These are phyloP conservation scores for Choristoneura fumiferana DNA, from an alignment of 1,140 invertebrate species.

Conservation along the genomic window DNA sequence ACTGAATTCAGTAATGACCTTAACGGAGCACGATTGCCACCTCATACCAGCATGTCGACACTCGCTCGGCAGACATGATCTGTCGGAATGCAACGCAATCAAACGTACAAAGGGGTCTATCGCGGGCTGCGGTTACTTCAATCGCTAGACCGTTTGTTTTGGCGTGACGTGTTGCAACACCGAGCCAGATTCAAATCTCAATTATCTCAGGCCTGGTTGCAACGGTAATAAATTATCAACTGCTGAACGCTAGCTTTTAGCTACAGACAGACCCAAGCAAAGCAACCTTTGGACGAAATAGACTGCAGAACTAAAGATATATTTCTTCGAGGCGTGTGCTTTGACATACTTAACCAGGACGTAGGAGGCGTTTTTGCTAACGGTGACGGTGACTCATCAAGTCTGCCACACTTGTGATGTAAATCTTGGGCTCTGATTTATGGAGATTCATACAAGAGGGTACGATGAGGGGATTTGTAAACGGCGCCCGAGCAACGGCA, in stretches of 20 bases:
- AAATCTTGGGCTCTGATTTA: conserved; percentile 6
- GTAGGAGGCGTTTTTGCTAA: conserved; percentile 6
- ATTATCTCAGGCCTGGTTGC: neutral
- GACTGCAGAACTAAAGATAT: too few species aligned
- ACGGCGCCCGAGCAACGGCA: neutral
- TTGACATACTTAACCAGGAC: neutral
- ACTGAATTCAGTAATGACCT: conserved; percentile 1
- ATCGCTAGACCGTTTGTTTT: conserved; percentile 7
- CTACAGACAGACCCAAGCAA: too few species aligned
- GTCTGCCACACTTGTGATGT: neutral
- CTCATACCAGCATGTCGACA: neutral
- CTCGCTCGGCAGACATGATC: neutral
- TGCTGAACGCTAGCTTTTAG: too few species aligned
- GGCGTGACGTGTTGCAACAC: conserved; percentile 14
- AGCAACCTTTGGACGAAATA: too few species aligned
- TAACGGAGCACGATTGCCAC: neutral
- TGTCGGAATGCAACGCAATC: conserved; percentile 9
- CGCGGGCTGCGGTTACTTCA: neutral
- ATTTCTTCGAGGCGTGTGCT: neutral
- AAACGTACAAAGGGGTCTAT: conserved; percentile 13
- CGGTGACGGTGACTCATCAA: conserved; percentile 12
- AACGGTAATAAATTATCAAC: conserved; percentile 7
- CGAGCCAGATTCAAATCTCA: conserved; percentile 3
- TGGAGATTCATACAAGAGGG: neutral
- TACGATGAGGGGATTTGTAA: neutral